phyloP scores from a whole-genome alignment of 1,140 invertebrate species.

The Microvelia longipes region DNA sequence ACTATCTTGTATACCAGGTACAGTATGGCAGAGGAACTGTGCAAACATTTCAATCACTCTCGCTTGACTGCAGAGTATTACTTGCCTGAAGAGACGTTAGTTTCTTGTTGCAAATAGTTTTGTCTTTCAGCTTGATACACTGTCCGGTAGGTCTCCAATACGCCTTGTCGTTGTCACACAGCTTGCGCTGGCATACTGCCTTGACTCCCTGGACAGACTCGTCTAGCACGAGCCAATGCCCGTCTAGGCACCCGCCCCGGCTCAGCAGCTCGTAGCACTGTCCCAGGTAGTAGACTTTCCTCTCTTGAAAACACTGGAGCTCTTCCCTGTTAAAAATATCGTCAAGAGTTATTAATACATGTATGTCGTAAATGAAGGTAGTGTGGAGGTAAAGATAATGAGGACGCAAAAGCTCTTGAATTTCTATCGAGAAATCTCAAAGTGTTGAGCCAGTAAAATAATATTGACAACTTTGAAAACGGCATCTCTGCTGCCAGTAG shows the following conservation, averaged over 20 bases:
- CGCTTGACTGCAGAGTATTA: not conserved
- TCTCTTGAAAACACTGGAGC: not conserved
- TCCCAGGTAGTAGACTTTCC: not conserved
- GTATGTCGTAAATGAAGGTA: not conserved
- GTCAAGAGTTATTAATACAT: not conserved
- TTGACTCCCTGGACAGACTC: not conserved
- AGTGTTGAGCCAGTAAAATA: too few species aligned
- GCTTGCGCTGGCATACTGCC: constrained; percentile 2
- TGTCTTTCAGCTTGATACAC: constrained; percentile 1
- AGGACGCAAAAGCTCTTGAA: not conserved
- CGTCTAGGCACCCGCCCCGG: constrained; percentile 1
- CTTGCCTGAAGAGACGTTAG: not conserved
- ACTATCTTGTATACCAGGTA: too few species aligned
- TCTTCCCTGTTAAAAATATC: not conserved
- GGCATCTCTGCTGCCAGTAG: too few species aligned
- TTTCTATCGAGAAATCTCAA: not conserved
- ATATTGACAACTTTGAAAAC: too few species aligned
- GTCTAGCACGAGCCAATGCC: constrained; percentile 13
- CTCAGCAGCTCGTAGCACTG: constrained; percentile 7
- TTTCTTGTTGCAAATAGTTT: not conserved
- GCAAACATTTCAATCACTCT: too few species aligned
- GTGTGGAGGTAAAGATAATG: not conserved
- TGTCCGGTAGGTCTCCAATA: constrained; percentile 5
- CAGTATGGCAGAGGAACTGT: too few species aligned
- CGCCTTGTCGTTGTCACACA: constrained; percentile 1